Evolutionary conservation across 2,113 vertebrate species (phyloP), one percentile per base, ranked within the genome.

Genomic region (Girardinichthys multiradiatus): DNA sequence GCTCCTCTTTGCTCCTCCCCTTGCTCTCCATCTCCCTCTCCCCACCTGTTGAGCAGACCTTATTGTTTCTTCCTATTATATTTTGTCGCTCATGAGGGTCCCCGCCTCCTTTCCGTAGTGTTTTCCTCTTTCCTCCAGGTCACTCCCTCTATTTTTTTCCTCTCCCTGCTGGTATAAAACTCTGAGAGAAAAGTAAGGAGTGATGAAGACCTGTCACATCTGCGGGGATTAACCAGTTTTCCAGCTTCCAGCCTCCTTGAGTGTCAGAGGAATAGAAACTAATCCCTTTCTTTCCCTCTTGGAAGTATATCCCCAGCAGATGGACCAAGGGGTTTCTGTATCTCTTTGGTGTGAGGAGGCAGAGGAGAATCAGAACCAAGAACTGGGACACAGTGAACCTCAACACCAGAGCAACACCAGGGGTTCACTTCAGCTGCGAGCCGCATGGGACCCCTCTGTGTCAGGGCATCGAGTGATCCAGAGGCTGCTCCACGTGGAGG

Each of bases 21-120:
- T 74, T 29, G 64, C 85, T 72, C 78, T 81, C 76, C 71, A 0
- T 75, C 85, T 68, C 77, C 61, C 85, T 85, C 89, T 92, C 86
- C 85, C 94, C 93, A 94, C 94, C 94, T 95, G 94, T 94, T 94
- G 93, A 80, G 84, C 81, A 79, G 69, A 93, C 94, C 93, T 92
- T 93, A 90, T 93, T 93, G 89, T 93, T 64, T 69, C 73, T 37
- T 86, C 83, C 78, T 86, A 76, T 90, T 89, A 87, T 90, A 91
- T 86, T 64, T 79, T 86, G 86, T 84, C 70, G 37, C 82, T 87
- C 73, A 64, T 48, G 70, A 77, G 68, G 35, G 74, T 67, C 67
- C 68, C 68, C 75, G 39, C 81, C 79, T 61, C 65, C 81, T 27
- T 42, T 81, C 28, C 33, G 31, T 19, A 0, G 27, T 14, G 58